These are phyloP conservation scores for Lasius platythorax DNA, from an alignment of 2,888 invertebrate species.

Conservation along the genomic window DNA sequence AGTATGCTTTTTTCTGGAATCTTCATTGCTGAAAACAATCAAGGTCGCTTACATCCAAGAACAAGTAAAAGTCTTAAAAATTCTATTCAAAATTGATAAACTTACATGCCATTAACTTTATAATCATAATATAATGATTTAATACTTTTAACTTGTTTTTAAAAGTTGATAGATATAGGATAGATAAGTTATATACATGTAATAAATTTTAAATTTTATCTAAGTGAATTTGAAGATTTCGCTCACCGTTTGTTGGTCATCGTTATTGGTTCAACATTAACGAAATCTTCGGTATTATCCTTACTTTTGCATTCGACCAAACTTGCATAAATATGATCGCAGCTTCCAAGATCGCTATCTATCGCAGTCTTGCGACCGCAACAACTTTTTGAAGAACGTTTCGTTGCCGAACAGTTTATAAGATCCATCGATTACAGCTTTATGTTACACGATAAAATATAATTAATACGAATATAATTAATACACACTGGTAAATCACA, in stretches of 20 bases:
- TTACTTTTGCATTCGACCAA: conserved; percentile 46
- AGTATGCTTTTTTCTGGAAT: conserved; percentile 28
- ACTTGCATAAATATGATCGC: conserved; percentile 43
- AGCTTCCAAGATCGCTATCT: conserved; percentile 47
- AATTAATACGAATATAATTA: conserved; percentile 13
- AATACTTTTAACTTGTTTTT: not conserved
- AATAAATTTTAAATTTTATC: not conserved
- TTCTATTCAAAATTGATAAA: not conserved
- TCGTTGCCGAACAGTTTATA: conserved; percentile 60
- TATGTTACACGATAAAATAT: not conserved
- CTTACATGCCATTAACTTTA: not conserved
- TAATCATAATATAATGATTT: not conserved
- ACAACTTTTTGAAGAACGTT: conserved; percentile 51
- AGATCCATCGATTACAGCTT: conserved; percentile 62
- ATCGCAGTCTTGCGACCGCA: conserved; percentile 55
- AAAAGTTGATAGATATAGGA: not conserved
- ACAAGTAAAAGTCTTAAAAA: not conserved
- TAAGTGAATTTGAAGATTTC: not conserved
- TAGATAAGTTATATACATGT: not conserved
- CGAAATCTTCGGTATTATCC: conserved; percentile 17
- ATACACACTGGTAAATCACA: not conserved
- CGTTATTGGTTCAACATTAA: conserved; percentile 33
- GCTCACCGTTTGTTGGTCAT: conserved; percentile 51
- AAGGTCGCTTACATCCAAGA: not conserved
- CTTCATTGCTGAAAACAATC: conserved; percentile 49